Evolutionary conservation across 2,113 vertebrate species (phyloP).

Genomic region (Sinocyclocheilus grahami): DNA sequence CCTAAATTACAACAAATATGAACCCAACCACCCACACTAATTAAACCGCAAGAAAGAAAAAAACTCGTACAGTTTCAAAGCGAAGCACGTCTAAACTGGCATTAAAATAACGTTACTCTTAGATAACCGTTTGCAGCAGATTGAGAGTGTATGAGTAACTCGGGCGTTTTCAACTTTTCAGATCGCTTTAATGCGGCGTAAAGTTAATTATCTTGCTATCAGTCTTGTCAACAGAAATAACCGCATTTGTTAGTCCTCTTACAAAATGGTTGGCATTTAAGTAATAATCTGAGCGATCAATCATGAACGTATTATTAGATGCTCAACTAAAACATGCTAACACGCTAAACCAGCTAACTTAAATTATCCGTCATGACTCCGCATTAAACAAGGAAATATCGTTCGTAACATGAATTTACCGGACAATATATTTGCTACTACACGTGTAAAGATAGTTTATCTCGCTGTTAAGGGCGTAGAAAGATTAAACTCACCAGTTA

Average conservation of each 20-base stretch:
- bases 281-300: neutral
- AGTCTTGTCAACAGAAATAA: neutral
- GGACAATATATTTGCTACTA: neutral
- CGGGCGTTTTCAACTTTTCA: neutral
- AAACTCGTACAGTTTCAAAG: neutral
- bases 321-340: slow-evolving; percentile 10
- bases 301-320: neutral
- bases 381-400: neutral
- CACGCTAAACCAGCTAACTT: slow-evolving; percentile 20
- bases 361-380: neutral
- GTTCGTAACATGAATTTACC: neutral
- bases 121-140: neutral
- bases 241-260: neutral
- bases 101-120: neutral
- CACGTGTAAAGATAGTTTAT: neutral
- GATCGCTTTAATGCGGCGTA: neutral
- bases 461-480: neutral
- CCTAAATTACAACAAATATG: slow-evolving; percentile 14
- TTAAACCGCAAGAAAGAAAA: neutral
- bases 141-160: neutral
- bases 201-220: no score
- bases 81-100: neutral
- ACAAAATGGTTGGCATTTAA: neutral
- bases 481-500: neutral
- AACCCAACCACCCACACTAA: neutral